These are phyloP conservation scores for Pedionomus torquatus DNA, from an alignment of 2,113 vertebrate genomes.

Conservation along the genomic window DNA sequence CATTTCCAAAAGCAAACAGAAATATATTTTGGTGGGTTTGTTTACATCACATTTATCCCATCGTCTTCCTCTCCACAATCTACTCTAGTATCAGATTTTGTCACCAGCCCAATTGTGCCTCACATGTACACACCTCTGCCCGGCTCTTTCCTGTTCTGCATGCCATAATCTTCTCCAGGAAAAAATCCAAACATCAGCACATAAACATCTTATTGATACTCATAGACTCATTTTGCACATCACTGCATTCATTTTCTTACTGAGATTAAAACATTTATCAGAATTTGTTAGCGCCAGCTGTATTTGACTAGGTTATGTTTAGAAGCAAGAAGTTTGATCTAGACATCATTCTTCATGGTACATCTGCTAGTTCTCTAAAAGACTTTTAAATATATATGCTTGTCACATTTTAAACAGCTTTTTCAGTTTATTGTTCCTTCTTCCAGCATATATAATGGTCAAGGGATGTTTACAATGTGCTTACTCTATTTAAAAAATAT, in stretches of 20 bases:
- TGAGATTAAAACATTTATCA: constrained; percentile 24
- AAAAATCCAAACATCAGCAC: not conserved
- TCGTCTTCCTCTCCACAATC: not conserved
- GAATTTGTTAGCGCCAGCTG: constrained; percentile 9
- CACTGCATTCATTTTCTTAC: not conserved
- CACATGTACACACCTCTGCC: not conserved
- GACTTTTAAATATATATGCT: not conserved
- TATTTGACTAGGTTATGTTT: constrained; percentile 1
- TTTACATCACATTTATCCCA: not conserved
- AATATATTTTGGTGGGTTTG: not conserved
- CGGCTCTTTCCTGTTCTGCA: not conserved
- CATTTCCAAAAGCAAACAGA: not conserved
- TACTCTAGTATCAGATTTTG: not conserved
- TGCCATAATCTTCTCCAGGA: not conserved
- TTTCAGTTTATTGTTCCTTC: not conserved
- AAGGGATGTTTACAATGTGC: not conserved
- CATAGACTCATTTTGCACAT: constrained; percentile 5
- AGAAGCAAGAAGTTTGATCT: constrained; percentile 7
- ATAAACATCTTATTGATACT: not conserved
- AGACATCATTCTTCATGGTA: not conserved
- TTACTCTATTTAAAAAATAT: not conserved
- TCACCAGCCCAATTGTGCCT: not conserved
- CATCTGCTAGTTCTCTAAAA: not conserved
- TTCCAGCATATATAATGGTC: not conserved
- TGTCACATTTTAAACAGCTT: not conserved